A percentile compares a stretch with the other conserved stretches of the same genome.
These are phyloP conservation scores for Apamea crenata DNA, from an alignment of 2,888 invertebrate genomes.

Conservation along the genomic window DNA sequence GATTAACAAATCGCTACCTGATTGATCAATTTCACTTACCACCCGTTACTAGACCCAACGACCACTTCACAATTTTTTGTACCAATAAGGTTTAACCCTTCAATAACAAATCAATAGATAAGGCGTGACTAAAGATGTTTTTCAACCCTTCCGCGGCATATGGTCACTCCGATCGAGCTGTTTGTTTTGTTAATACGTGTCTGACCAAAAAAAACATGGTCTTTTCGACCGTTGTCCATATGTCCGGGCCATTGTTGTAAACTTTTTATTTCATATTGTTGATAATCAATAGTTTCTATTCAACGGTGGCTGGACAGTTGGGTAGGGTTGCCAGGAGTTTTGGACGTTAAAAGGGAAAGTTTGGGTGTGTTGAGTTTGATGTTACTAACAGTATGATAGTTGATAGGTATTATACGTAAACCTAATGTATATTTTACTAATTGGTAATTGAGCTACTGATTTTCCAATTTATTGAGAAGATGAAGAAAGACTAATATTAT, in stretches of 20 bases:
- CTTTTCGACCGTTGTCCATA: slow-evolving; percentile 76
- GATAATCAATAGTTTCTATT: slow-evolving; percentile 77
- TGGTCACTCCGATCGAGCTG: slow-evolving; percentile 71
- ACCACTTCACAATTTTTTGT: slow-evolving; percentile 49
- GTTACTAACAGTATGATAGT: not conserved
- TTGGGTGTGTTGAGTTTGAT: not conserved
- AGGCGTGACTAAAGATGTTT: slow-evolving; percentile 75
- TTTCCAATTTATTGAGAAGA: not conserved
- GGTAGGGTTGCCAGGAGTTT: slow-evolving; percentile 66
- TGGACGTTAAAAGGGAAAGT: slow-evolving; percentile 52
- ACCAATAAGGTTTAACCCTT: slow-evolving; percentile 64
- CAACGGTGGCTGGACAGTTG: slow-evolving; percentile 76
- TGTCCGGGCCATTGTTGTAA: slow-evolving; percentile 72
- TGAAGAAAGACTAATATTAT: not conserved
- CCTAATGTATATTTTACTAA: no score
- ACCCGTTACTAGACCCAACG: slow-evolving; percentile 31
- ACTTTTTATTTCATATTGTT: slow-evolving; percentile 76
- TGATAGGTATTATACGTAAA: not conserved
- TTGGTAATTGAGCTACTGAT: not conserved
- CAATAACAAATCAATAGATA: slow-evolving; percentile 79
- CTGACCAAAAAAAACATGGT: slow-evolving; percentile 70
- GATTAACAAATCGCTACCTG: slow-evolving; percentile 32
- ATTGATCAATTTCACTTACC: slow-evolving; percentile 48
- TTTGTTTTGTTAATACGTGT: slow-evolving; percentile 73
- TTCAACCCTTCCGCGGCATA: slow-evolving; percentile 78